phyloP scores from a whole-genome alignment of 2,888 invertebrate species.

The Zygogramma bicolorata region DNA sequence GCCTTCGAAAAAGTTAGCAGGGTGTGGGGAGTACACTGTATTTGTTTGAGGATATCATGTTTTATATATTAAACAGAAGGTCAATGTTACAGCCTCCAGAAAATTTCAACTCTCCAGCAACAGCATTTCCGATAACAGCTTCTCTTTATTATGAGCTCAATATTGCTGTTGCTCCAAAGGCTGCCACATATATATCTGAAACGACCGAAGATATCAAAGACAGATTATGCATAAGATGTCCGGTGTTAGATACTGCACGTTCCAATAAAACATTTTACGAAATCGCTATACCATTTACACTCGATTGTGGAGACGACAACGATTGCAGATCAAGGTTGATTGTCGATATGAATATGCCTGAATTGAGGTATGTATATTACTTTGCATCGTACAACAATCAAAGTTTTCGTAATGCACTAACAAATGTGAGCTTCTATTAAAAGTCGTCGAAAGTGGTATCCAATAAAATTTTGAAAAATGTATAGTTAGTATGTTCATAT shows the following conservation, averaged over 20 bases:
- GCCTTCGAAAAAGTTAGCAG: too few relatives aligned
- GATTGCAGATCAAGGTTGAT: constrained; percentile 69
- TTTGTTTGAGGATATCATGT: too few relatives aligned
- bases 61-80: neutral
- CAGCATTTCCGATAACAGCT: constrained; percentile 24
- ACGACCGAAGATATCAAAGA: constrained; percentile 10
- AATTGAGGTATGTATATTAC: constrained; percentile 32
- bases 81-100: constrained; percentile 24
- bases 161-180: constrained; percentile 12
- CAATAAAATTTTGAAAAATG: too few relatives aligned
- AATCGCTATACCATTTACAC: constrained; percentile 59
- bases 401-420: too few relatives aligned
- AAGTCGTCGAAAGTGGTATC: too few relatives aligned
- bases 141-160: constrained; percentile 31
- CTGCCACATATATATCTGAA: constrained; percentile 20
- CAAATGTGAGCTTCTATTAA: too few relatives aligned
- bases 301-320: constrained; percentile 71
- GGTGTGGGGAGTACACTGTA: too few relatives aligned
- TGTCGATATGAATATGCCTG: constrained; percentile 54
- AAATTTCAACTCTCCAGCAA: neutral
- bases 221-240: constrained; percentile 29
- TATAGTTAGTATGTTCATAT: too few relatives aligned
- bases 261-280: constrained; percentile 30
- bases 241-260: constrained; percentile 40
- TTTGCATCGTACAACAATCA: too few relatives aligned